Percentiles rank a stretch among this genome's conserved stretches.
phyloP scores from a whole-genome alignment of 2,888 invertebrate species.

The Eilema caniola region DNA sequence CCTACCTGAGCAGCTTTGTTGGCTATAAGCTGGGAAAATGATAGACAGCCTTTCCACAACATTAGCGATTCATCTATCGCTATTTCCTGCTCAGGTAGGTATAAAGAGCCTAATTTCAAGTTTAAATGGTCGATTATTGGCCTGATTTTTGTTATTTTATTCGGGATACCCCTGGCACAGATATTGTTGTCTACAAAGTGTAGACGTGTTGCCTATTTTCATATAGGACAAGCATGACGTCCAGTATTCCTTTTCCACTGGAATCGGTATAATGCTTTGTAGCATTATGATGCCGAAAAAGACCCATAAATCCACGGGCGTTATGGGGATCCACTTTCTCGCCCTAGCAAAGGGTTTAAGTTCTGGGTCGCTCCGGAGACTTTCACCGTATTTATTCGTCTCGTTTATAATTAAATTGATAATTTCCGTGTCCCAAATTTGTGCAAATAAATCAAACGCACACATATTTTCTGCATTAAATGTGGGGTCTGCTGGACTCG shows the following conservation, averaged over 20 bases:
- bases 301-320: not conserved
- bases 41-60: not conserved
- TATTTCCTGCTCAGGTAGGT: conserved; percentile 1
- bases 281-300: too few species aligned
- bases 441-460: too few species aligned
- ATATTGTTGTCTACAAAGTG: not conserved
- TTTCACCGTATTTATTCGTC: not conserved
- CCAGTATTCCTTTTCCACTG: too few species aligned
- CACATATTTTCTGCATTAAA: too few species aligned
- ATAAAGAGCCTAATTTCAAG: not conserved
- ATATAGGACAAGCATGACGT: not conserved
- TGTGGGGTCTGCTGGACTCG: too few species aligned
- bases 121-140: not conserved
- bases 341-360: not conserved
- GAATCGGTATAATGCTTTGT: too few species aligned
- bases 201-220: conserved; percentile 1
- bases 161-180: not conserved
- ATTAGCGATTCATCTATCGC: not conserved
- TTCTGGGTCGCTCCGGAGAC: not conserved
- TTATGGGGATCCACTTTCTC: not conserved
- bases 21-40: too few species aligned
- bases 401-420: not conserved
- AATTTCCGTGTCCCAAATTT: too few species aligned
- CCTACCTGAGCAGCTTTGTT: too few species aligned
- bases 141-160: not conserved